Evolutionary conservation across 1,140 invertebrate genomes (phyloP).

Genomic region (Lepidurus couesii): DNA sequence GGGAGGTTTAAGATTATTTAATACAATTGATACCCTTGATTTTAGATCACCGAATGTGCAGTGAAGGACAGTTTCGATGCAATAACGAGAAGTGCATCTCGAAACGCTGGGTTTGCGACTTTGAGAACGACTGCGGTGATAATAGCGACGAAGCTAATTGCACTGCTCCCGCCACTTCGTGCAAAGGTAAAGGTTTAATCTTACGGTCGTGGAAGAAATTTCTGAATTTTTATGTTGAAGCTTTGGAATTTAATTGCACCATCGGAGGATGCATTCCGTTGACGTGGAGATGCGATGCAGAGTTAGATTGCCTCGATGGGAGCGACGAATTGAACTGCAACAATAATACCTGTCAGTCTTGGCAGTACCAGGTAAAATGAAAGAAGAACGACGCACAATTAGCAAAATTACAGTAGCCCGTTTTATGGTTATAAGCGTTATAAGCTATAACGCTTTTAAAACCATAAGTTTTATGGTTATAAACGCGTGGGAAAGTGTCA

Average conservation of each 20-base stretch:
- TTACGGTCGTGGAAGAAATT: neutral
- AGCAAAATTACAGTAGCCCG: too few species aligned
- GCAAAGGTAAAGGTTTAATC: slow-evolving; percentile 30
- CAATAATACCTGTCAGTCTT: slow-evolving; percentile 46
- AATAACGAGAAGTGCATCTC: slow-evolving; percentile 47
- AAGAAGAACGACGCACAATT: neutral
- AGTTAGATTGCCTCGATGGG: slow-evolving; percentile 50
- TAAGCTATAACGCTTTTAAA: too few species aligned
- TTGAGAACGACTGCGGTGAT: slow-evolving; percentile 42
- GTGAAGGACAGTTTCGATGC: slow-evolving; percentile 59
- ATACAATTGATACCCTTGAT: neutral
- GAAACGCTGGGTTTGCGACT: slow-evolving; percentile 44
- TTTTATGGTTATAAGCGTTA: too few species aligned
- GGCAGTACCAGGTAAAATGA: slow-evolving; percentile 48
- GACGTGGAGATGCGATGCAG: slow-evolving; percentile 56
- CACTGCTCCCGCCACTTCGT: slow-evolving; percentile 40
- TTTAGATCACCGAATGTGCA: slow-evolving; percentile 47
- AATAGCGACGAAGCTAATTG: slow-evolving; percentile 46
- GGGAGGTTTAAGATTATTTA: neutral
- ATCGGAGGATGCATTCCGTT: slow-evolving; percentile 50
- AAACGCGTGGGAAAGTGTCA: too few species aligned
- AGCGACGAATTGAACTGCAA: slow-evolving; percentile 45
- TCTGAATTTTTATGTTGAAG: slow-evolving; percentile 36
- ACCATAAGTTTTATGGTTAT: too few species aligned
- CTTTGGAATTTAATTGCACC: slow-evolving; percentile 51